These are phyloP conservation scores for Campylomormyrus tamandua DNA, from an alignment of 2,113 vertebrate species.

Conservation along the genomic window DNA sequence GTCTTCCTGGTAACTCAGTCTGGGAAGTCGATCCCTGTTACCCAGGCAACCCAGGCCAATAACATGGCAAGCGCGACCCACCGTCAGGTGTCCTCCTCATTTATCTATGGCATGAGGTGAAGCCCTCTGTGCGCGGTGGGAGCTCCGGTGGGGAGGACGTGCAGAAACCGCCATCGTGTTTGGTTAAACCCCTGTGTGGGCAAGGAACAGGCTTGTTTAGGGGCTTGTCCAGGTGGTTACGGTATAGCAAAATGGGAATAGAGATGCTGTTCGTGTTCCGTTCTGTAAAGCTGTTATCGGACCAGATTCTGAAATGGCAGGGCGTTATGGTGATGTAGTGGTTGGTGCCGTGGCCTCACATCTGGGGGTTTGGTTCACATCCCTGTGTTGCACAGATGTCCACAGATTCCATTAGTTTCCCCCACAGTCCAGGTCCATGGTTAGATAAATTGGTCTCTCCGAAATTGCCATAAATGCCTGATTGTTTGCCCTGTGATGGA, in stretches of 20 bases:
- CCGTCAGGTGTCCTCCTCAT: constrained; percentile 29
- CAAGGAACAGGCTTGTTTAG: neutral
- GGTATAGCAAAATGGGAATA: neutral
- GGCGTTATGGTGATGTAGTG: neutral
- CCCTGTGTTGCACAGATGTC: neutral
- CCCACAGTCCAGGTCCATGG: neutral
- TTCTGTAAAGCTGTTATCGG: neutral
- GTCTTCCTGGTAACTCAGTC: constrained; percentile 39
- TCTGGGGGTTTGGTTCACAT: neutral
- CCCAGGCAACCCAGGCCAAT: constrained; percentile 44
- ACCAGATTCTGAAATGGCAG: neutral
- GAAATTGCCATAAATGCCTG: neutral
- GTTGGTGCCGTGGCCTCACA: neutral
- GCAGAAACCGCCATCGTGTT: neutral
- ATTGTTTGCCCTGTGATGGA: neutral
- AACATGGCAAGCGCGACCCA: constrained; percentile 9
- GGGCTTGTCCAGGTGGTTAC: neutral
- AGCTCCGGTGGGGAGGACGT: neutral
- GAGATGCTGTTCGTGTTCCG: neutral
- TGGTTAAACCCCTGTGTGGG: neutral
- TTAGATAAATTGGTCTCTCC: neutral
- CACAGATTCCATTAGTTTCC: neutral
- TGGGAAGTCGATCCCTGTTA: constrained; percentile 38
- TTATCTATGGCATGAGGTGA: constrained; percentile 31
- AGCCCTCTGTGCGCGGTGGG: constrained; percentile 35